Evolutionary conservation across 2,888 invertebrate genomes (phyloP).

Genomic region (Idaea biselata): DNA sequence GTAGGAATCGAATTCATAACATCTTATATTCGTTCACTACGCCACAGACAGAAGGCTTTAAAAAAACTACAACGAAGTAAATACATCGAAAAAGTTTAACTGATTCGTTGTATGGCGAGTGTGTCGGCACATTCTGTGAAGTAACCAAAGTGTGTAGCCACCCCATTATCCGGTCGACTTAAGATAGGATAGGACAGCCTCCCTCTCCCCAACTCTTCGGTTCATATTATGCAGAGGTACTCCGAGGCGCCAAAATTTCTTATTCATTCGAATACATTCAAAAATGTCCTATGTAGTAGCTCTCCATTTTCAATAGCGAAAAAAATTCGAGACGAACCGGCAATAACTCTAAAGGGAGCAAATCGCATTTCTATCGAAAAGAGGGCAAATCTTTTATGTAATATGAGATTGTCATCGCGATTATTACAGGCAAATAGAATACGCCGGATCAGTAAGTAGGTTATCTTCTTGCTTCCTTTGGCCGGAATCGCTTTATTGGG

Average conservation of each 20-base stretch:
- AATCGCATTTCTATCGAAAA: constrained; percentile 79
- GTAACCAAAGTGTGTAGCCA: constrained; percentile 7
- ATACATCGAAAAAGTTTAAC: neutral
- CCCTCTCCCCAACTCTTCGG: constrained; percentile 33
- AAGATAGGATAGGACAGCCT: constrained; percentile 33
- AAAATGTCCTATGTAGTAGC: constrained; percentile 66
- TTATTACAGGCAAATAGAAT: constrained; percentile 81
- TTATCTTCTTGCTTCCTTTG: constrained; percentile 77
- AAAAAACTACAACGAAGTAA: neutral
- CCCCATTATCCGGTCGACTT: constrained; percentile 36
- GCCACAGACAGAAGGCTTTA: neutral
- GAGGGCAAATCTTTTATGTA: constrained; percentile 81
- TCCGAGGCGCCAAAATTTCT: constrained; percentile 65
- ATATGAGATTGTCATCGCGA: constrained; percentile 81
- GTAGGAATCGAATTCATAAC: too few species aligned
- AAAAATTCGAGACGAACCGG: constrained; percentile 70
- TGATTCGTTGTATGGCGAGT: neutral
- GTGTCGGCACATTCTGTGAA: neutral
- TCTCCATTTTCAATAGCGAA: constrained; percentile 70
- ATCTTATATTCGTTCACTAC: neutral
- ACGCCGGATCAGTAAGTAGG: constrained; percentile 79
- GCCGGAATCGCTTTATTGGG: constrained; percentile 74
- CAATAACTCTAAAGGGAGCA: constrained; percentile 76
- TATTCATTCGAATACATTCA: constrained; percentile 76
- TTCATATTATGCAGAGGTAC: constrained; percentile 55